Percentiles rank a stretch among this genome's conserved stretches.
These are phyloP conservation scores for Drosophila algonquin DNA, from an alignment of 2,888 invertebrate genomes.

Conservation along the genomic window DNA sequence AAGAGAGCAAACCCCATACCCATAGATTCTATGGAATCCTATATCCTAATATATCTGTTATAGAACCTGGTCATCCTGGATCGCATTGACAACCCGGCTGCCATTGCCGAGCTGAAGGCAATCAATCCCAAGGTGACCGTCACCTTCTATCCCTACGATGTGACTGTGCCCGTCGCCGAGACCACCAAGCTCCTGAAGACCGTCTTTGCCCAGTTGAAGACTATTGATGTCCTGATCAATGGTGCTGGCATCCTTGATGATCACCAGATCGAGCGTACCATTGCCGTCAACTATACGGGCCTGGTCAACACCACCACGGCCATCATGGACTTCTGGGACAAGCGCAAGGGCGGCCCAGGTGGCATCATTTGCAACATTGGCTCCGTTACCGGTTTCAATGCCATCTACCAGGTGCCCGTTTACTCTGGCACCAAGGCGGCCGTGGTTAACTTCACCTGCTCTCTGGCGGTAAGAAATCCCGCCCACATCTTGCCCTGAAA, in stretches of 20 bases:
- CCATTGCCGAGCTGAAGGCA: constrained; percentile 61
- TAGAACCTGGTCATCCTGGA: constrained; percentile 80
- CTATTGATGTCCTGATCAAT: constrained; percentile 76
- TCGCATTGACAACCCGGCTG: constrained; percentile 61
- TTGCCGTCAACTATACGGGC: constrained; percentile 72
- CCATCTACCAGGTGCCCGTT: constrained; percentile 75
- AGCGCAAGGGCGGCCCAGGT: constrained; percentile 83
- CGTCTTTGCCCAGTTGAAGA: constrained; percentile 61
- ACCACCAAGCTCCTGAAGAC: constrained; percentile 70
- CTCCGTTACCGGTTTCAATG: constrained; percentile 80
- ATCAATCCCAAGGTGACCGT: constrained; percentile 62
- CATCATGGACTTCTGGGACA: constrained; percentile 83
- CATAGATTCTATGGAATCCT: not conserved
- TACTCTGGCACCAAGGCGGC: constrained; percentile 83
- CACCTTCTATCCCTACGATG: constrained; percentile 69
- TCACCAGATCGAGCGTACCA: constrained; percentile 70
- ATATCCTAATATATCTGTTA: no score
- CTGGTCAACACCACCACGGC: constrained; percentile 76
- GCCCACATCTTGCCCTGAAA: not conserved
- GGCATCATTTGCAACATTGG: constrained; percentile 83
- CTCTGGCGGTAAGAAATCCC: constrained; percentile 74
- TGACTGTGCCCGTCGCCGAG: constrained; percentile 66
- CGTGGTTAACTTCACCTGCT: constrained; percentile 82
- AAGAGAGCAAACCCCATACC: constrained; percentile 1
- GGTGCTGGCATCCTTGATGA: constrained; percentile 76